phyloP scores from a whole-genome alignment of 2,888 invertebrate species.

The Microchrysa polita region DNA sequence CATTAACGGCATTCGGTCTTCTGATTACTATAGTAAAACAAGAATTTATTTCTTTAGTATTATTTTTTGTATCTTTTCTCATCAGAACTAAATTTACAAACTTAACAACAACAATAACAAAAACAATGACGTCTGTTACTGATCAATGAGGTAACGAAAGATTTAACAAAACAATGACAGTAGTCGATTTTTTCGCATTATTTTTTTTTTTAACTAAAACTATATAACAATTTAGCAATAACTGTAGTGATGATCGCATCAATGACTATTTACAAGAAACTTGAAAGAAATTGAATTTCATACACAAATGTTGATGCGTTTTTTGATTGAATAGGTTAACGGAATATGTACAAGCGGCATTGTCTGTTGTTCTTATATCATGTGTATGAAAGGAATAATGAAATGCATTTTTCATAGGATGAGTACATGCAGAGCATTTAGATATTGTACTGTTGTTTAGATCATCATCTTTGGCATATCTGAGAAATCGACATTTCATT shows the following conservation, averaged over 20 bases:
- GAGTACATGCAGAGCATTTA: background rate
- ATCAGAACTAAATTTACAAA: constrained; percentile 19
- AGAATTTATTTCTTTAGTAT: too few relatives aligned
- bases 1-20: too few relatives aligned
- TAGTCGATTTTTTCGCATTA: background rate
- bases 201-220: constrained; percentile 7
- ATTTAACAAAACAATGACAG: constrained; percentile 21
- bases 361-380: background rate
- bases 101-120: constrained; percentile 38
- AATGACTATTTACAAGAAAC: constrained; percentile 34
- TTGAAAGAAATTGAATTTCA: background rate
- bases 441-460: background rate
- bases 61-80: background rate
- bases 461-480: background rate
- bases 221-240: constrained; percentile 30
- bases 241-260: constrained; percentile 21
- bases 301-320: background rate
- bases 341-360: constrained; percentile 23
- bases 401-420: constrained; percentile 30
- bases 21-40: too few relatives aligned
- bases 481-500: background rate
- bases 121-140: constrained; percentile 20
- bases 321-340: background rate
- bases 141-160: constrained; percentile 30
- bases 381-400: background rate